Conservation (phyloP, 2,797 vertebrate genomes). For the Heterohyrax brucei region DNA sequence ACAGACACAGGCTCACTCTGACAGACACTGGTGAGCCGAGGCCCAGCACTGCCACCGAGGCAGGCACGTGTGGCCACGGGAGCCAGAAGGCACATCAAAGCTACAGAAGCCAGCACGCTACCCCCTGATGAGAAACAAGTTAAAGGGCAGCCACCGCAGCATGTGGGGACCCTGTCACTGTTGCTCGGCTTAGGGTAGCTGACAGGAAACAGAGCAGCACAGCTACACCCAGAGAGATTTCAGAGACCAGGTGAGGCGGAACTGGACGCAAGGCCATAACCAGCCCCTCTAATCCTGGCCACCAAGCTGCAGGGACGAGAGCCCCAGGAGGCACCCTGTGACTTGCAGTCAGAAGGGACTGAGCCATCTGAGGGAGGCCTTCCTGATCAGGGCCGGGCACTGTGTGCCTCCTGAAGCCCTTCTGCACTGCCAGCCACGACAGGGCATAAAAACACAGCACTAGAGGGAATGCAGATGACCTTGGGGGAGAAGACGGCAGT, state of each 20-base stretch:
- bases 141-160: background rate
- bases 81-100: background rate
- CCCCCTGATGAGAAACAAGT: constrained; percentile 72
- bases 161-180: background rate
- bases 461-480: background rate
- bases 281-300: background rate
- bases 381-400: too few relatives aligned
- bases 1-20: background rate
- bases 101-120: background rate
- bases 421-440: background rate
- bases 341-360: background rate
- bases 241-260: background rate
- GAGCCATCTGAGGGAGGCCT: too few relatives aligned
- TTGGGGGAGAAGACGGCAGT: background rate
- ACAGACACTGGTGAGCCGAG: too few relatives aligned
- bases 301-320: fast-evolving
- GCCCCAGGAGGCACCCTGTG: fast-evolving
- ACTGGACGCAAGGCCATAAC: fast-evolving
- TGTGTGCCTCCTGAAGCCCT: too few relatives aligned
- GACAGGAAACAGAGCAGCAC: too few relatives aligned
- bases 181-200: background rate
- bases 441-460: background rate
- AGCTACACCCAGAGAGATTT: background rate
- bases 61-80: background rate
- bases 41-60: background rate